Conservation (phyloP, 2,113 vertebrate genomes). For the Paradoxurus hermaphroditus region DNA sequence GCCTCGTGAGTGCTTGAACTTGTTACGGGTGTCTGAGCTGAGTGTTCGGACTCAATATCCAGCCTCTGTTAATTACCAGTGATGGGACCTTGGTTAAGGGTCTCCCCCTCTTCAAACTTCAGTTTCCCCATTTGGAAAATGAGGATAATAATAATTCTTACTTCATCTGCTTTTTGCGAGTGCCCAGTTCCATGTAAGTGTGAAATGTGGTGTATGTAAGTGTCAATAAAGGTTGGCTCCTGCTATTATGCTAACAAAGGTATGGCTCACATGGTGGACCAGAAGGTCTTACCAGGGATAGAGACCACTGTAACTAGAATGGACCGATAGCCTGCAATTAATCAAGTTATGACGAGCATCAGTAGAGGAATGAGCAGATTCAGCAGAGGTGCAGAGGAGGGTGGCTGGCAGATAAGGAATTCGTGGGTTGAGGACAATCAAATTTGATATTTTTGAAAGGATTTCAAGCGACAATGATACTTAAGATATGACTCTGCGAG, state of each 20-base stretch:
- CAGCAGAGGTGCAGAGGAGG: neutral
- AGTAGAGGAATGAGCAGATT: neutral
- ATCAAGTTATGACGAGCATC: neutral
- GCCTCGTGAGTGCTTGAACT: too few relatives aligned
- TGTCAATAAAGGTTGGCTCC: neutral
- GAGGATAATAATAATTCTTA: neutral
- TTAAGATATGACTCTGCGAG: neutral
- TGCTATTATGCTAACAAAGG: neutral
- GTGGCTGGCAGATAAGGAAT: neutral
- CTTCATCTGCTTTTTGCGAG: neutral
- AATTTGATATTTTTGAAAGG: neutral
- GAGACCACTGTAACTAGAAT: neutral
- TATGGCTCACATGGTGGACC: neutral
- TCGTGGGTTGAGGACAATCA: neutral
- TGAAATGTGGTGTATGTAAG: neutral
- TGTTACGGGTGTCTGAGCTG: neutral
- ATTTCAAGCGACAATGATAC: neutral
- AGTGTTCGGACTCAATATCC: neutral
- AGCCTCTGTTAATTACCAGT: neutral
- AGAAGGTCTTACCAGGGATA: neutral
- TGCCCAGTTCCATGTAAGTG: neutral
- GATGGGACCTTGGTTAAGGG: neutral
- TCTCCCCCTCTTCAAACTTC: neutral
- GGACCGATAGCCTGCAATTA: neutral
- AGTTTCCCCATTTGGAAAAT: neutral